Evolutionary conservation across 2,113 vertebrate species (phyloP).

Genomic region (Zosterops pallidus): DNA sequence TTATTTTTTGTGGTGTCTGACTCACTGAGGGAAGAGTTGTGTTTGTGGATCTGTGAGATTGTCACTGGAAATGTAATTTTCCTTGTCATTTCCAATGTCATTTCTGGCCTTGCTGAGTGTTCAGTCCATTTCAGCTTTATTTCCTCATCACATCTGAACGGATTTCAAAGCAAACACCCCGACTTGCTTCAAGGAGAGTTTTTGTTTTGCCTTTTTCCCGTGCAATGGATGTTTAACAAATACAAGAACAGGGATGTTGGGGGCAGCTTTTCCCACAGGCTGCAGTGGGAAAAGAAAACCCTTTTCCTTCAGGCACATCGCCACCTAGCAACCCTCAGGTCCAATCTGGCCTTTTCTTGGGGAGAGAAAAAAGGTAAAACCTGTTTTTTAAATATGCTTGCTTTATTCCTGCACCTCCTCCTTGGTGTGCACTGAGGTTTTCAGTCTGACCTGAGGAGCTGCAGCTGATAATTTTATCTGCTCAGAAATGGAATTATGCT

Average conservation of each 20-base stretch:
- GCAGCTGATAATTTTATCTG: not conserved
- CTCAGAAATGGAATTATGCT: not conserved
- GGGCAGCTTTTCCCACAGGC: not conserved
- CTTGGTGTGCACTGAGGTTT: not conserved
- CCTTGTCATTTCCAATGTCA: not conserved
- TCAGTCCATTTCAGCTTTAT: not conserved
- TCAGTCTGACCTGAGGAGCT: not conserved
- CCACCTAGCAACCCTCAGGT: slow-evolving; percentile 27
- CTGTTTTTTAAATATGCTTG: not conserved
- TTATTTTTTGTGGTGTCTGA: not conserved
- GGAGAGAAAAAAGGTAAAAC: not conserved
- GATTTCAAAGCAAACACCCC: not conserved
- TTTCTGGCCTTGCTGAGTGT: not conserved
- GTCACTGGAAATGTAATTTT: not conserved
- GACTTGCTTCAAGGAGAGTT: not conserved
- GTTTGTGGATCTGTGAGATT: not conserved
- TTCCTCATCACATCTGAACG: not conserved
- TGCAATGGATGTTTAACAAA: not conserved
- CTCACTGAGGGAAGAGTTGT: not conserved
- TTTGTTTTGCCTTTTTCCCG: not conserved
- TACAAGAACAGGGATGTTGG: fast-evolving
- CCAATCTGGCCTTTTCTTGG: not conserved
- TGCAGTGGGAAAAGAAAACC: not conserved
- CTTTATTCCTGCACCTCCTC: not conserved
- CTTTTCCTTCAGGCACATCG: slow-evolving; percentile 21